Base-by-base conservation (phyloP, 1,140 invertebrate genomes). In the Drosophila bocqueti region DNA sequence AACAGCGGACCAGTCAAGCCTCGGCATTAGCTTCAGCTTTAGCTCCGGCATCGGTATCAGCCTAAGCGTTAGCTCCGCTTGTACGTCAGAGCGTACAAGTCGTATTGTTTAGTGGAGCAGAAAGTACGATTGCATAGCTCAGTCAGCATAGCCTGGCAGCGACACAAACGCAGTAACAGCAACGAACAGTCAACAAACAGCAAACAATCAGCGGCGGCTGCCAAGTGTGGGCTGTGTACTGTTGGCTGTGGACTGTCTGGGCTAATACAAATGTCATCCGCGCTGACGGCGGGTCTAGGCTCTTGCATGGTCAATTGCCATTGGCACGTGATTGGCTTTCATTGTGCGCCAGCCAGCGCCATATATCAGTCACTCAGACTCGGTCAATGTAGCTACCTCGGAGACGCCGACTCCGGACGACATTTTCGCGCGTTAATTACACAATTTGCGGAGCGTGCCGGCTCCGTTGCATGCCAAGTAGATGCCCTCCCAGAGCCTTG, bases 301-400 rank as follows among this genome's bases (percentile, higher is more conserved):
- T 83, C 76, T 80, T 52, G 74, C 81, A 76, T 77, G 76, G 63
- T 50, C 80, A 83, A 77, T 78, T 57, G 69, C 80, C 65, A 54
- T 67, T 79, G 85, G 82, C 82, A 90, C 86, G 86, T 90, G 85
- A 90, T 89, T 90, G 66, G 75, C 64, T 85, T 90, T 73, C 66
- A 58, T 79, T 83, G 76, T 81, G 42, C 49, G 18, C 54, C 60
- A 73, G 15, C 13, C 29, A 38, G 47, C 52, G 46, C 46, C 34
- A 49, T 74, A 82, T 68, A 90, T 84, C 64, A 68, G 55, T 73
- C 71, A 59, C 50, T 79, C 49, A 49, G 69, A 72, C 55, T 77
- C 62, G 75, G 73, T 67, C 61, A 76, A 40, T 67, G 64, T 60
- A 66, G 66, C 60, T 50, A 50, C 52, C n/a, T 16, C 46, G 34